phyloP scores from a whole-genome alignment of 2,797 vertebrate genomes.

The Characodon lateralis region DNA sequence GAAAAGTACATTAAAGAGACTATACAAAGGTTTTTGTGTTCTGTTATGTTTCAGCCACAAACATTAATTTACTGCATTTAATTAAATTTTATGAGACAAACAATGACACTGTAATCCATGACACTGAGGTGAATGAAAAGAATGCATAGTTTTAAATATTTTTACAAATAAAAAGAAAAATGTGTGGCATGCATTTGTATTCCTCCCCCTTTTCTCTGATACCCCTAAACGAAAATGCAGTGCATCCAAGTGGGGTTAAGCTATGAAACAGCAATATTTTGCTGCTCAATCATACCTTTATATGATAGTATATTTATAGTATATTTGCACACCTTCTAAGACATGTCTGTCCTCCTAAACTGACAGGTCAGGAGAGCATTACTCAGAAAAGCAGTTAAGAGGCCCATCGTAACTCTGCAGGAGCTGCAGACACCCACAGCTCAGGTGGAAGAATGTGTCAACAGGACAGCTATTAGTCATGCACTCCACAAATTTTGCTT shows the following conservation, averaged over 20 bases:
- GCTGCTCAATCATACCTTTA: no score
- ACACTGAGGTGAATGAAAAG: background rate
- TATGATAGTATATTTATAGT: background rate
- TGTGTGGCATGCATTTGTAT: background rate
- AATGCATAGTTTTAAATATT: background rate
- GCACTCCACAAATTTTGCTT: background rate
- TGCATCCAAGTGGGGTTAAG: background rate
- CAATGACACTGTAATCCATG: background rate
- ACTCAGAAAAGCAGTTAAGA: background rate
- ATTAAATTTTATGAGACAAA: background rate
- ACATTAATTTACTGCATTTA: background rate
- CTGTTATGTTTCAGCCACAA: background rate
- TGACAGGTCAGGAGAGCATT: background rate
- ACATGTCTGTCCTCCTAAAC: background rate
- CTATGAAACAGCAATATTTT: no score
- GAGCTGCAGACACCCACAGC: background rate
- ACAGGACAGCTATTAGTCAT: background rate
- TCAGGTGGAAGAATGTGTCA: background rate
- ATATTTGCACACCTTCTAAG: background rate
- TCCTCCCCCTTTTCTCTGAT: background rate
- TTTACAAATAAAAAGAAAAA: background rate
- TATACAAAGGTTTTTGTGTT: slow-evolving; percentile 10
- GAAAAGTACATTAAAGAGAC: slow-evolving; percentile 37
- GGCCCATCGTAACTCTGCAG: background rate
- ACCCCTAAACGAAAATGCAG: background rate